These are phyloP conservation scores for Rhyacophila brunnea DNA, from an alignment of 1,140 invertebrate species.

Conservation along the genomic window DNA sequence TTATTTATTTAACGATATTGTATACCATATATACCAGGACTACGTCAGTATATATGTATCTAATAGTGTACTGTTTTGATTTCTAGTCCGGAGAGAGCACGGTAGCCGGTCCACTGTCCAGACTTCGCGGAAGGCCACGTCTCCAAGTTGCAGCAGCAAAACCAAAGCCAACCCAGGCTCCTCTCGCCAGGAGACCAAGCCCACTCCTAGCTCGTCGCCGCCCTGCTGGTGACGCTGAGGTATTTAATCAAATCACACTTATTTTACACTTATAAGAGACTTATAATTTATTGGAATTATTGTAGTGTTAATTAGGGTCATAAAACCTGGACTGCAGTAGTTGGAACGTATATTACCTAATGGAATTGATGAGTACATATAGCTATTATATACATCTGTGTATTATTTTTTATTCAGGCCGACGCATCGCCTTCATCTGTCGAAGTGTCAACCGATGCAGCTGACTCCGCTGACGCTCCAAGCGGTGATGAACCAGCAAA, in stretches of 20 bases:
- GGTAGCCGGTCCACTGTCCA: slow-evolving; percentile 3
- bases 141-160: slow-evolving; percentile 23
- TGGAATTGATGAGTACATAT: too few species aligned
- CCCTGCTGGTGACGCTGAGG: slow-evolving; percentile 1
- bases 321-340: too few species aligned
- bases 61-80: background rate
- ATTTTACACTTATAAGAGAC: background rate
- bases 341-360: too few species aligned
- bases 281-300: background rate
- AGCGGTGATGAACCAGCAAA: slow-evolving; percentile 46
- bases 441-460: slow-evolving; percentile 9
- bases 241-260: background rate
- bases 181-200: slow-evolving; percentile 7
- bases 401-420: background rate
- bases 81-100: slow-evolving; percentile 27
- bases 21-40: too few species aligned
- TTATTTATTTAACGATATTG: too few species aligned
- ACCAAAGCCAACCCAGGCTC: slow-evolving; percentile 10
- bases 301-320: background rate
- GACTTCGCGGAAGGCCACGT: slow-evolving; percentile 21
- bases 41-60: too few species aligned
- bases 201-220: slow-evolving; percentile 20
- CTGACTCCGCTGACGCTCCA: slow-evolving; percentile 27
- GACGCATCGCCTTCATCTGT: slow-evolving; percentile 19
- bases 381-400: too few species aligned